Base-by-base conservation (phyloP, 2,113 vertebrate genomes). In the Tympanuchus pallidicinctus region DNA sequence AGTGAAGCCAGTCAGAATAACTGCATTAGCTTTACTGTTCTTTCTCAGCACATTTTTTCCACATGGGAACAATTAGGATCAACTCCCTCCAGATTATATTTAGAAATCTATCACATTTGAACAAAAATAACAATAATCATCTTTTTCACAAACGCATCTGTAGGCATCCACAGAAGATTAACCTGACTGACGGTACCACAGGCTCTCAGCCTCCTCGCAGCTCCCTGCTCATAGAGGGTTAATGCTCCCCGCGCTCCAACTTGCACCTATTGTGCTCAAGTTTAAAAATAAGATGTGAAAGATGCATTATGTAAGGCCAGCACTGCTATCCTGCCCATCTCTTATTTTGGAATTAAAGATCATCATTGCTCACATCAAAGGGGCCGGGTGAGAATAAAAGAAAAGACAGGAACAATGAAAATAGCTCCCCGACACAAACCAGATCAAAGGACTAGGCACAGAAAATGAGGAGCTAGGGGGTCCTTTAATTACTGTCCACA, bases 401-500 rank as follows among this genome's bases (percentile, higher is more conserved):
- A 98, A 98, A 98, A 98, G 96, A 97, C 97, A 97, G 97, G 98
- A 97, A 98, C 97, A 98, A 97, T 98, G 96, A 98, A 96, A 98
- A 98, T 96, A 97, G 97, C 98, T 90, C 97, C 98, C 98, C 97
- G 86, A 98, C 99, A 98, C 97, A 97, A 98, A 98, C 98, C 98
- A 98, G 98, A 99, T 99, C 98, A 99, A 99, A 99, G 98, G 95
- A 95, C 47, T 94, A 96, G 97, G 97, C 98, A 97, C 97, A 98
- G 98, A 98, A 98, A 98, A 98, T 98, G 97, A 97, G 98, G 97
- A 98, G 97, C 98, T 98, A 97, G 98, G 99, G 98, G 98, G 99
- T 98, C 98, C 98, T 98, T 98, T 99, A 99, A 99, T 99, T 99
- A 99, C 98, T 98, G 98, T 98, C 98, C 98, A 98, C 98, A 98